phyloP scores from a whole-genome alignment of 2,888 invertebrate species.

The Amorpha juglandis region DNA sequence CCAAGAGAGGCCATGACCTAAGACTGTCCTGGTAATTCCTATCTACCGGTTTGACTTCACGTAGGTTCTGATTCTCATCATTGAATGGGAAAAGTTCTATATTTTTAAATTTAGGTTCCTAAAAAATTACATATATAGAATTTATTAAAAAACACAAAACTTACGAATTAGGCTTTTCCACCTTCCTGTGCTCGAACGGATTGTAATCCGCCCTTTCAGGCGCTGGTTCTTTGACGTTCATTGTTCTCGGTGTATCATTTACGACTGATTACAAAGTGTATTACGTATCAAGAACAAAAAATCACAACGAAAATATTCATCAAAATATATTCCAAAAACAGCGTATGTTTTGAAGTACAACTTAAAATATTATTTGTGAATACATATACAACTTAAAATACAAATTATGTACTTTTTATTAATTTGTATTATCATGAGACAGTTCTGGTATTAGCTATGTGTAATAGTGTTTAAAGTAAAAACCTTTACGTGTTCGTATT shows the following conservation, averaged over 20 bases:
- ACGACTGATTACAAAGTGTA: conserved; percentile 34
- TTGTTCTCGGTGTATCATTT: conserved; percentile 36
- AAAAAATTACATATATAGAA: too few species aligned
- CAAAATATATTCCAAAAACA: conserved; percentile 33
- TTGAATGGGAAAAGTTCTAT: too few species aligned
- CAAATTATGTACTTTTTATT: too few species aligned
- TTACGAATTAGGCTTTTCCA: conserved; percentile 79
- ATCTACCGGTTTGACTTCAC: too few species aligned
- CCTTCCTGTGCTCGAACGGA: conserved; percentile 73
- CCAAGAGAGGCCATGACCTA: too few species aligned
- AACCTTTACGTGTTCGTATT: not conserved
- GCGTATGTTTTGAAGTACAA: not conserved
- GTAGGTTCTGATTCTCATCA: too few species aligned
- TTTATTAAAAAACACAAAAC: too few species aligned
- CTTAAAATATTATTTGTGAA: not conserved
- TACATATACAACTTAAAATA: not conserved
- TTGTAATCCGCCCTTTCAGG: conserved; percentile 58
- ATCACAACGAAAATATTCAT: not conserved
- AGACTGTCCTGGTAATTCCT: too few species aligned
- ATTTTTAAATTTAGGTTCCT: too few species aligned
- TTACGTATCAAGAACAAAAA: not conserved
- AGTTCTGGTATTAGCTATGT: too few species aligned
- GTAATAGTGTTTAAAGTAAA: not conserved
- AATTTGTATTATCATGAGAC: too few species aligned
- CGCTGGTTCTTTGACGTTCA: conserved; percentile 46